These are phyloP conservation scores for Kryptopterus vitreolus DNA, from an alignment of 2,797 vertebrate genomes.

Conservation along the genomic window DNA sequence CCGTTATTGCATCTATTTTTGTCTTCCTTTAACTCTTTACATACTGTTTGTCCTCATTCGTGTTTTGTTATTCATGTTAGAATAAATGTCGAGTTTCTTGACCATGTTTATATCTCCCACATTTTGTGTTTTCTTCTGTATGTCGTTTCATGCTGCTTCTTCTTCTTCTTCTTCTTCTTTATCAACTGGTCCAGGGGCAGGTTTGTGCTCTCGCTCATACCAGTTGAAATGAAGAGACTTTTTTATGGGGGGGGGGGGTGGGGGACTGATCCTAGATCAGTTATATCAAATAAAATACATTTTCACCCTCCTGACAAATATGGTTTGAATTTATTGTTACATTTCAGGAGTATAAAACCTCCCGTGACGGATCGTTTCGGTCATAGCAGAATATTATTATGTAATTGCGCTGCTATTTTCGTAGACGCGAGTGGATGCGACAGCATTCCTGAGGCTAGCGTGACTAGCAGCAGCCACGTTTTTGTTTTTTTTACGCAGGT, in stretches of 20 bases:
- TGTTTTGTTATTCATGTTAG: background rate
- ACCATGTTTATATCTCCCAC: slow-evolving; percentile 25
- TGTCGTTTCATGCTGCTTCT: slow-evolving; percentile 49
- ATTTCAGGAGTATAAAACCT: slow-evolving; percentile 17
- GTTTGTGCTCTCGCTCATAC: slow-evolving; percentile 49
- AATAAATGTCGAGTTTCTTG: slow-evolving; percentile 19
- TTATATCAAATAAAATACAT: background rate
- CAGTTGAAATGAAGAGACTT: slow-evolving; percentile 27
- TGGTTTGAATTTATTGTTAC: background rate
- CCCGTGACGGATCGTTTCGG: slow-evolving; percentile 1
- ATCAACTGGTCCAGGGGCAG: slow-evolving; percentile 58
- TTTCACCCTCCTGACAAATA: background rate
- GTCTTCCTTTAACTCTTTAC: background rate
- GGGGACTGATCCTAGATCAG: slow-evolving; percentile 49
- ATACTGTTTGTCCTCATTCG: background rate
- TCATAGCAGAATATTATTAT: slow-evolving; percentile 30
- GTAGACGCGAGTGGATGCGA: slow-evolving; percentile 29
- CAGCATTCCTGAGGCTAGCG: slow-evolving; percentile 38
- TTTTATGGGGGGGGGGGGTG: slow-evolving; percentile 12
- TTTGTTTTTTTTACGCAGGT: slow-evolving; percentile 39
- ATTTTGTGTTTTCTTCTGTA: slow-evolving; percentile 51
- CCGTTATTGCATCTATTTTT: too few relatives aligned
- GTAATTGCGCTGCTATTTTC: slow-evolving; percentile 34
- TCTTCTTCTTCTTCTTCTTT: slow-evolving; percentile 45
- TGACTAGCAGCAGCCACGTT: slow-evolving; percentile 29